Evolutionary conservation across 1,140 invertebrate genomes (phyloP).

Genomic region (Aphaenogaster floridana): DNA sequence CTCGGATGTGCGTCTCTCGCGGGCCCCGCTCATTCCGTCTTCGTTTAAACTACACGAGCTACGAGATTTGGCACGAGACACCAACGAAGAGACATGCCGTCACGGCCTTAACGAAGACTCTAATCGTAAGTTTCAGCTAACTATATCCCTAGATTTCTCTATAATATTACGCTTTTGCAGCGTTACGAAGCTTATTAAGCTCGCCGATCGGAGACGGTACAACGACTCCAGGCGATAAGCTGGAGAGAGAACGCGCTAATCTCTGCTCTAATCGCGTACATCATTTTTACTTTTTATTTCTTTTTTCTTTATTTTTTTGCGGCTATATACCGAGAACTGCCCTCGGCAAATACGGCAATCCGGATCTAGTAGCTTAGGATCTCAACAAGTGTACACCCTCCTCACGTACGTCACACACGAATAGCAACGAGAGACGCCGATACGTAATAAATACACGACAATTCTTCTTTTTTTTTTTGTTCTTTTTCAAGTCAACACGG

Average conservation of each 20-base stretch:
- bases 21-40: background rate
- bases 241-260: background rate
- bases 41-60: background rate
- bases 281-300: background rate
- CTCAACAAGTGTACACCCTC: slow-evolving; percentile 24
- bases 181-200: slow-evolving; percentile 2
- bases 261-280: background rate
- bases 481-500: slow-evolving; percentile 14
- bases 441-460: slow-evolving; percentile 78
- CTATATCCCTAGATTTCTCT: slow-evolving; percentile 5
- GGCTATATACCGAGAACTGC: slow-evolving; percentile 17
- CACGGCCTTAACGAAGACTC: slow-evolving; percentile 10
- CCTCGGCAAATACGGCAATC: background rate
- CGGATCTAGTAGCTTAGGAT: slow-evolving; percentile 74
- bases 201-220: slow-evolving; percentile 7
- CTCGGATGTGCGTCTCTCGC: slow-evolving; percentile 14
- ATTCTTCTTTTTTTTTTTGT: slow-evolving; percentile 48
- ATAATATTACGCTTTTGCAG: background rate
- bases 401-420: slow-evolving; percentile 10
- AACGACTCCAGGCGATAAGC: slow-evolving; percentile 23
- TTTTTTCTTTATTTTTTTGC: background rate
- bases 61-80: slow-evolving; percentile 26
- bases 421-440: slow-evolving; percentile 27
- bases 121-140: background rate
- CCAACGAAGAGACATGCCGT: slow-evolving; percentile 1